Base-by-base conservation (phyloP, 2,888 invertebrate species). In the Deilephila elpenor region DNA sequence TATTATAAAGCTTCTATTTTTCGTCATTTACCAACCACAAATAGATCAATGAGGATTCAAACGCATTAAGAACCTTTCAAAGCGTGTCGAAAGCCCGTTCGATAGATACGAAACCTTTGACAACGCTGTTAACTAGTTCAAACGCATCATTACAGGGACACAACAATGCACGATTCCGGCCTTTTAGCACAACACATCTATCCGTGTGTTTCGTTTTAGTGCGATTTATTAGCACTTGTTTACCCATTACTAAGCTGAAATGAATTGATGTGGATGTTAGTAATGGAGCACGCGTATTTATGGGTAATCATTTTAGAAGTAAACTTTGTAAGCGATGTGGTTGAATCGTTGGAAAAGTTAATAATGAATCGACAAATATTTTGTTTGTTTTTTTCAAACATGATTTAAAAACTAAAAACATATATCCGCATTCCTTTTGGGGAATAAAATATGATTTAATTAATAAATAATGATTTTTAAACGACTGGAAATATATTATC, bases 61-160 rank as follows among this genome's bases (percentile, higher is more conserved):
- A 1, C 56, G n/a, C 6, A 56, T 56, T 56, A 56, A 64, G 11
- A 37, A 19, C n/a, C 20, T 20, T 5, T 56, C n/a, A 37, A 34
- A 64, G n/a, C 34, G 14, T 64, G 64, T 64, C 37, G 20, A 64
- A 64, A 20, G 37, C 37, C 19, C 61, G 37, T 64, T 64, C 37
- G 37, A 34, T 64, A 64, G 64, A 7, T 37, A 37, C 37, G 34
- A 37, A 37, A 64, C 37, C 64, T 34, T 64, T 64, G 64, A 64
- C 34, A 62, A 37, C 64, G 64, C 4, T 64, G 64, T 64, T 64
- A 64, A 64, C 64, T 44, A 64, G 37, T 64, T 64, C 64, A 64
- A 64, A 37, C 20, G 64, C 64, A 37, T 64, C 37, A 64, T 64
- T 64, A 64, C 64, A 64, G 37, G 37, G n/a, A n/a, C 19, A 56